These are phyloP conservation scores for Polydrusus cervinus DNA, from an alignment of 2,888 invertebrate species.

Conservation along the genomic window DNA sequence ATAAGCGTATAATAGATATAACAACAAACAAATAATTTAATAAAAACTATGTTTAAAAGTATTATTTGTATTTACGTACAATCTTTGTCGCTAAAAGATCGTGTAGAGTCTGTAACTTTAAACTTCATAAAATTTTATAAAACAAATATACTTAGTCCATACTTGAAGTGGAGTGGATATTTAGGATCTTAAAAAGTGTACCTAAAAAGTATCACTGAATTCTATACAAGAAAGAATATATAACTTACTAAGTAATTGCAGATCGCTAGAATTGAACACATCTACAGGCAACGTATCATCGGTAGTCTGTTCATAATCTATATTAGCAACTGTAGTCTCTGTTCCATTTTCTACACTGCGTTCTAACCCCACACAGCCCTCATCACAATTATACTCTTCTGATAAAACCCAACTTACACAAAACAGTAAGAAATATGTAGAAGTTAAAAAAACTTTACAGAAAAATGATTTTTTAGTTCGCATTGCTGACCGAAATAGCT, in stretches of 20 bases:
- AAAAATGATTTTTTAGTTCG: background rate
- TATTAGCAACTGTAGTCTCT: conserved; percentile 4
- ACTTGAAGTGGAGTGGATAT: too few relatives aligned
- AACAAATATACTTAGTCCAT: too few relatives aligned
- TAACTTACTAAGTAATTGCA: conserved; percentile 7
- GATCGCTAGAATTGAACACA: background rate
- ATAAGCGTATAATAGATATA: too few relatives aligned
- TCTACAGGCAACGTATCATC: background rate
- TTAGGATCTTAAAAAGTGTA: too few relatives aligned
- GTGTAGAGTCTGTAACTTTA: too few relatives aligned
- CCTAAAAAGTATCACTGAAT: too few relatives aligned
- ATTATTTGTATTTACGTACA: too few relatives aligned
- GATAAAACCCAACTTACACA: background rate
- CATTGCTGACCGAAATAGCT: conserved; percentile 1
- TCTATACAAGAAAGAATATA: too few relatives aligned
- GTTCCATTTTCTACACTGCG: conserved; percentile 27
- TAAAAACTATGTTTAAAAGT: too few relatives aligned
- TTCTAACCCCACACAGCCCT: conserved; percentile 30
- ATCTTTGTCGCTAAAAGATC: too few relatives aligned
- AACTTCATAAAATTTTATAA: too few relatives aligned
- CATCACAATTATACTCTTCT: conserved; percentile 26
- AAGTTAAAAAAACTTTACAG: background rate
- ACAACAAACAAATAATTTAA: too few relatives aligned
- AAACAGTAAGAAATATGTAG: background rate
- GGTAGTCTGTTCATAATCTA: background rate